phyloP scores from a whole-genome alignment of 2,888 invertebrate genomes.

The Ophioninae sp. region DNA sequence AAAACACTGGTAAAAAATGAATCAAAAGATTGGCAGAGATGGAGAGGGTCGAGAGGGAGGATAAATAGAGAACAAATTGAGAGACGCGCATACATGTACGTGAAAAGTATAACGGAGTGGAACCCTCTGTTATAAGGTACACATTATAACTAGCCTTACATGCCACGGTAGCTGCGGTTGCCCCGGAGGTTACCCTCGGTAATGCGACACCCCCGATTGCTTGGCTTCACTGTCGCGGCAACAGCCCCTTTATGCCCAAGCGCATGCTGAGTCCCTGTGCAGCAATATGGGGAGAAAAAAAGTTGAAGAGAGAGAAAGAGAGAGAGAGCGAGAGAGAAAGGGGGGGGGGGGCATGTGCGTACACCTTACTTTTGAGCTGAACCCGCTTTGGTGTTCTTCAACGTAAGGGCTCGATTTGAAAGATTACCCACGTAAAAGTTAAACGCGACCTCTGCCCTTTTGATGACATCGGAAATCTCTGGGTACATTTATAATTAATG shows the following conservation, averaged over 20 bases:
- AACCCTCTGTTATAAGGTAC: conserved; percentile 21
- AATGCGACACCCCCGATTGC: conserved; percentile 78
- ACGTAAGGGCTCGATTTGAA: conserved; percentile 19
- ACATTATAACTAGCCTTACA: conserved; percentile 50
- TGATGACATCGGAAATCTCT: background rate
- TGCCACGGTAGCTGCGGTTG: conserved; percentile 31
- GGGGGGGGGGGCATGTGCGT: background rate
- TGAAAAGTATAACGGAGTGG: conserved; percentile 6
- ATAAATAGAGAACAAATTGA: conserved; percentile 19
- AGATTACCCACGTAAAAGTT: conserved; percentile 3
- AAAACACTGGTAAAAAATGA: too few species aligned
- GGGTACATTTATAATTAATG: background rate
- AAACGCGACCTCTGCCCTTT: conserved; percentile 13
- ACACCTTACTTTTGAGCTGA: conserved; percentile 52
- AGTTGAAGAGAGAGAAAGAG: background rate
- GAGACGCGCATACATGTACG: conserved; percentile 7
- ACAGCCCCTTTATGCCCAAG: conserved; percentile 75
- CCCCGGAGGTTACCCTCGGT: conserved; percentile 73
- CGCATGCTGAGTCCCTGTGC: conserved; percentile 48
- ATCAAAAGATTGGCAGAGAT: background rate
- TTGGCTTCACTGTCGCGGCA: conserved; percentile 81
- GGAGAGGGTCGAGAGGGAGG: background rate
- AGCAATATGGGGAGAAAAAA: conserved; percentile 46
- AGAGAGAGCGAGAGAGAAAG: conserved; percentile 15
- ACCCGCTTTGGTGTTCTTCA: background rate